Base-by-base conservation (phyloP, 1,140 invertebrate genomes). In the Pteromalus puparum region DNA sequence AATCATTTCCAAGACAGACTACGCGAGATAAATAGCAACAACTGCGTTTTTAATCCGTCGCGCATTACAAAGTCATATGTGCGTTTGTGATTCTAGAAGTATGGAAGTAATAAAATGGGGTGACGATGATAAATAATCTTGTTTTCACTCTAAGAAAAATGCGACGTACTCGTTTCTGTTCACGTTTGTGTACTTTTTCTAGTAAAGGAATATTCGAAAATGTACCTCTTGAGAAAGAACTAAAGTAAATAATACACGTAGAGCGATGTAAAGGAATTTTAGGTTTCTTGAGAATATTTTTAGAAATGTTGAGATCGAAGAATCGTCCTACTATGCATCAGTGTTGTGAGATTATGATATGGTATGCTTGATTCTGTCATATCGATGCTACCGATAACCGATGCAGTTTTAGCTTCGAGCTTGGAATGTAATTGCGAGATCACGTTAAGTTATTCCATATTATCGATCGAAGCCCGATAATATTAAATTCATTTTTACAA, bases 261-360 rank as follows among this genome's bases (percentile, higher is more conserved):
- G 30, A 26, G 13, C 21, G 18, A 9, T 48, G 24, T 24, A 73
- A 15, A 26, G 34, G 48, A 24, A 73, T 73, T 72, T n/a, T n/a
- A 26, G 26, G 5, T 30, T 81, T 30, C 4, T 72, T 53, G 21
- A 9, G 15, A 18, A 73, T 80, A 28, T 81, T 81, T 76, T 81
- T 73, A 53, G n/a, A 70, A 48, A 6, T 28, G 30, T 30, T n/a
- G 24, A 13, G 15, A 68, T 13, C 4, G 65, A 80, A 18, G 30
- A 48, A 78, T 24, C 9, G 30, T 76, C 13, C 68, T 72, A 30
- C 15, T 48, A 42, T 42, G 7, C 28, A 72, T 10, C 68, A 72
- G 26, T 72, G 24, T 48, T 15, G 46, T 48, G 46, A 48, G 46
- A 48, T 48, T 48, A 13, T 18, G 46, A 18, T 48, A 18, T 15